These are phyloP conservation scores for Leptinotarsa peninsularis DNA, from an alignment of 2,888 invertebrate genomes.

Conservation along the genomic window DNA sequence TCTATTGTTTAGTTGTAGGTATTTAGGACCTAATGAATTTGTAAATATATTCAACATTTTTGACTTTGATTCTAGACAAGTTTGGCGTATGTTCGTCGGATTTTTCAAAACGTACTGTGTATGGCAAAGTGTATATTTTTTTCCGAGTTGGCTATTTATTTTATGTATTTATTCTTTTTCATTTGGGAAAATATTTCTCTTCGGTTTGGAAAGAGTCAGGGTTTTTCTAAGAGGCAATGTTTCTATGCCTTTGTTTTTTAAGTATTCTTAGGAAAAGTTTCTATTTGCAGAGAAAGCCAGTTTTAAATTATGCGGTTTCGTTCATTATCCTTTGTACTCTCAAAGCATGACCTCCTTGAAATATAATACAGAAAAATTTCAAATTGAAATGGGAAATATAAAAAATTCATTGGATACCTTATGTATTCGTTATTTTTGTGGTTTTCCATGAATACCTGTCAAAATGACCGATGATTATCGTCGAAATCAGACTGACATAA, in stretches of 20 bases:
- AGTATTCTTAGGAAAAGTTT: neutral
- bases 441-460: no score
- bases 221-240: no score
- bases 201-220: neutral
- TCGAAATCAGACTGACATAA: no score
- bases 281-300: neutral
- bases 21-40: slow-evolving; percentile 47
- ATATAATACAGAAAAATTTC: no score
- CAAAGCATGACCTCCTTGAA: no score
- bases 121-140: neutral
- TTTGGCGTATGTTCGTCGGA: slow-evolving; percentile 31
- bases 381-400: no score
- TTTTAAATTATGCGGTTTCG: no score
- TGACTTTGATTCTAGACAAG: slow-evolving; percentile 38
- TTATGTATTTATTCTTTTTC: slow-evolving; percentile 6
- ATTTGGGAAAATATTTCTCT: neutral
- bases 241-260: no score
- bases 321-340: no score
- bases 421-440: no score
- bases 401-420: no score
- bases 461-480: no score
- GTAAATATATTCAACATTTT: slow-evolving; percentile 45
- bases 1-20: slow-evolving; percentile 46
- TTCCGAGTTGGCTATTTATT: slow-evolving; percentile 5
- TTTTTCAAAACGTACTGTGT: neutral